Evolutionary conservation across 2,113 vertebrate genomes (phyloP).

Genomic region (Zingel zingel): DNA sequence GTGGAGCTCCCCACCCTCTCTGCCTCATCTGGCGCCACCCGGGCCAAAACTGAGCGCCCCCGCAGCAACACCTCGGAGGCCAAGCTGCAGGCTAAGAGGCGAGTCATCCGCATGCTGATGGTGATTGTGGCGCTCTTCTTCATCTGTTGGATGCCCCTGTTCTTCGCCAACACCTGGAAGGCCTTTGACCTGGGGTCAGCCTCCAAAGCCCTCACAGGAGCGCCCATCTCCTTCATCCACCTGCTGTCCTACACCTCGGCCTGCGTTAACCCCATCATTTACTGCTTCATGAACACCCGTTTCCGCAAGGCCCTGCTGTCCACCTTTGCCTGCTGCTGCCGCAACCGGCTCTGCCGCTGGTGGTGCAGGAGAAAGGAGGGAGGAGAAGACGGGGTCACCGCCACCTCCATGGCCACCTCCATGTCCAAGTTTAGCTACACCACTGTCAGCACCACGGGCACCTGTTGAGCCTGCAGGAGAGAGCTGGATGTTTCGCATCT

Average conservation of each 20-base stretch:
- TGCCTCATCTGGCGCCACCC: neutral
- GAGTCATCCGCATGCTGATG: slow-evolving; percentile 94
- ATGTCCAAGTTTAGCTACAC: slow-evolving; percentile 94
- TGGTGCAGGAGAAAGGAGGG: slow-evolving; percentile 61
- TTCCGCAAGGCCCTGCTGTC: slow-evolving; percentile 90
- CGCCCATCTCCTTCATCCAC: slow-evolving; percentile 97
- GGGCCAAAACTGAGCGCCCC: slow-evolving; percentile 61
- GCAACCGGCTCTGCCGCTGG: slow-evolving; percentile 66
- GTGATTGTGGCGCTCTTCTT: slow-evolving; percentile 96
- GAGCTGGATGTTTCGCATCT: neutral
- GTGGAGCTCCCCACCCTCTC: slow-evolving; percentile 89
- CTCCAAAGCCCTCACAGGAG: slow-evolving; percentile 84
- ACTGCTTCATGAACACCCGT: slow-evolving; percentile 98
- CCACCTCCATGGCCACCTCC: slow-evolving; percentile 83
- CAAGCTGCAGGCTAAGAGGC: slow-evolving; percentile 92
- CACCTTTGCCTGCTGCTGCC: slow-evolving; percentile 87
- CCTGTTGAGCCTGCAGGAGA: slow-evolving; percentile 73
- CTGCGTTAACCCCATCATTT: slow-evolving; percentile 95
- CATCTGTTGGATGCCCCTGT: slow-evolving; percentile 95
- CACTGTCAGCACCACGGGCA: slow-evolving; percentile 90
- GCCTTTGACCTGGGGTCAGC: slow-evolving; percentile 88
- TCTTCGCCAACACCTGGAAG: slow-evolving; percentile 92
- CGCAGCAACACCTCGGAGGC: slow-evolving; percentile 88
- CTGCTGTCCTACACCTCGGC: slow-evolving; percentile 91
- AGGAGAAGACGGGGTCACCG: slow-evolving; percentile 77